These are phyloP conservation scores for Chymomyza caudatula DNA, from an alignment of 2,888 invertebrate species.

Conservation along the genomic window DNA sequence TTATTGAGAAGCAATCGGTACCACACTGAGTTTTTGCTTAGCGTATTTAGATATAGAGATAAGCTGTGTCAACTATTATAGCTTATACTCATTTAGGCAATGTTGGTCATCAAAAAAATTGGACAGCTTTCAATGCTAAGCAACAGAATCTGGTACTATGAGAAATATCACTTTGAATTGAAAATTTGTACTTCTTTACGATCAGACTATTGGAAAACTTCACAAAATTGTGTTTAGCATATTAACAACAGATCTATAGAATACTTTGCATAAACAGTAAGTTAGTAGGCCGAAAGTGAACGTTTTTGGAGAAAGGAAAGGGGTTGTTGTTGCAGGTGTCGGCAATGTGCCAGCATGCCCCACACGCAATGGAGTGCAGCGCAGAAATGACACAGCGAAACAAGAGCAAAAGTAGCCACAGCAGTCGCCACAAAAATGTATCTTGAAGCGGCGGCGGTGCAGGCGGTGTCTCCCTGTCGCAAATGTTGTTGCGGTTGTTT, in stretches of 20 bases:
- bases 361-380: not conserved
- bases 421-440: constrained; percentile 9
- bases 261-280: not conserved
- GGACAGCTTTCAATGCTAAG: too few species aligned
- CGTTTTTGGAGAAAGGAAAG: not conserved
- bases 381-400: constrained; percentile 28
- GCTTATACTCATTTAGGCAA: too few species aligned
- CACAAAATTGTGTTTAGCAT: not conserved
- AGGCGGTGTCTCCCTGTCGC: constrained; percentile 3
- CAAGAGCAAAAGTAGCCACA: constrained; percentile 58
- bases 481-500: constrained; percentile 9
- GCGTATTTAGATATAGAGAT: too few species aligned
- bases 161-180: too few species aligned
- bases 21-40: too few species aligned
- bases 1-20: too few species aligned
- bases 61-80: too few species aligned
- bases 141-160: too few species aligned
- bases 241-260: too few species aligned
- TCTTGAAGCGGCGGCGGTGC: constrained; percentile 12
- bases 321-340: not conserved
- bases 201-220: too few species aligned
- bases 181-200: too few species aligned
- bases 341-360: not conserved
- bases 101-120: too few species aligned
- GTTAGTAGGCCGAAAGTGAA: not conserved